These are phyloP conservation scores for Taxidea taxus DNA, from an alignment of 2,113 vertebrate genomes.

Conservation along the genomic window DNA sequence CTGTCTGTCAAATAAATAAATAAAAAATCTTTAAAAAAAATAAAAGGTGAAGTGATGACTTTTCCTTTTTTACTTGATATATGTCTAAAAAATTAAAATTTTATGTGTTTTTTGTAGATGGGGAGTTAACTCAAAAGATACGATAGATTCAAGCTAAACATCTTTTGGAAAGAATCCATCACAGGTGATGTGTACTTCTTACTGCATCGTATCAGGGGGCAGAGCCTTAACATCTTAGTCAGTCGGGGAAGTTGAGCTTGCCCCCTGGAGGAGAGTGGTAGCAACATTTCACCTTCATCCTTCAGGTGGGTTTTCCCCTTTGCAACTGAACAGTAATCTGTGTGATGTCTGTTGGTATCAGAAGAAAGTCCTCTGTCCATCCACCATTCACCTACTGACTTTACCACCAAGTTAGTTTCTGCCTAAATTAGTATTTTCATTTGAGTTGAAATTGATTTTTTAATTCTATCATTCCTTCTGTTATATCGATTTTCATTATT, in stretches of 20 bases:
- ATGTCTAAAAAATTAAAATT: background rate
- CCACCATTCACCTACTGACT: background rate
- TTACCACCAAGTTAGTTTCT: background rate
- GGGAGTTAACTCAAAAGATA: background rate
- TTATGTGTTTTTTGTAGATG: background rate
- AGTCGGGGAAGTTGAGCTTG: background rate
- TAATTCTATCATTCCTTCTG: background rate
- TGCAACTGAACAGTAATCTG: background rate
- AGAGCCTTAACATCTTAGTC: background rate
- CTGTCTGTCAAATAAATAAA: too few species aligned
- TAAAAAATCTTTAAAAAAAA: too few species aligned
- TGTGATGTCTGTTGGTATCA: background rate
- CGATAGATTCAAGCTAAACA: background rate
- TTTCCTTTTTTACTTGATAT: background rate
- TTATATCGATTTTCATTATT: background rate
- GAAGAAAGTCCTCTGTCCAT: background rate
- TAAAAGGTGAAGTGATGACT: background rate
- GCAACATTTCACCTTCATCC: background rate
- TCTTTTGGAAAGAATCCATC: background rate
- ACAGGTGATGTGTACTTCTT: background rate
- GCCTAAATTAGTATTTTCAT: background rate
- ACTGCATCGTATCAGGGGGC: background rate
- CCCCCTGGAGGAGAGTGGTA: background rate
- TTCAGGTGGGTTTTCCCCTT: background rate
- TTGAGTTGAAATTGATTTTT: background rate